A percentile compares a stretch with the other conserved stretches of the same genome.
phyloP scores from a whole-genome alignment of 2,113 vertebrate genomes.

The Varanus komodoensis region DNA sequence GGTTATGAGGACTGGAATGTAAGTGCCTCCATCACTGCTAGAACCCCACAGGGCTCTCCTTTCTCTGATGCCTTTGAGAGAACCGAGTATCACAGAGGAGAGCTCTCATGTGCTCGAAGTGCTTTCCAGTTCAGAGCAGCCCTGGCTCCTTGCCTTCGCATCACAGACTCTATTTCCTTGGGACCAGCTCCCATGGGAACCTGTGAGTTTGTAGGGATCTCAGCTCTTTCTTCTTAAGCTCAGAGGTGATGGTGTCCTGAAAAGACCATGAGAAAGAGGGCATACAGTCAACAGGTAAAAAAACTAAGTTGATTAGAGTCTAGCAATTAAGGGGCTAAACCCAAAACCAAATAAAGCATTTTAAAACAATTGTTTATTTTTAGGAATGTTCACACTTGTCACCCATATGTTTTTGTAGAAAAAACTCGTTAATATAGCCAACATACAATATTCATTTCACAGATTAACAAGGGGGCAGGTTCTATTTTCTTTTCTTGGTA shows the following conservation, averaged over 20 bases:
- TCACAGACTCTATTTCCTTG: accelerated
- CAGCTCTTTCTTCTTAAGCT: not conserved
- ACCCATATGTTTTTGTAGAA: not conserved
- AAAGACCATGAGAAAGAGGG: not conserved
- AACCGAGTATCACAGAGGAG: not conserved
- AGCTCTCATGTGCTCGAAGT: not conserved
- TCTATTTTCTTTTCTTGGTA: not conserved
- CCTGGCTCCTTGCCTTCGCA: accelerated
- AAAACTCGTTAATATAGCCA: not conserved
- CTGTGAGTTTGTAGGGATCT: not conserved
- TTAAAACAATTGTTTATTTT: not conserved
- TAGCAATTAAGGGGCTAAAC: not conserved
- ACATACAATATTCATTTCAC: not conserved
- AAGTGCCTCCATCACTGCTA: conserved; percentile 29
- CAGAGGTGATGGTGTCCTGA: not conserved
- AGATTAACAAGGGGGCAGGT: not conserved
- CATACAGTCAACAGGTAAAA: not conserved
- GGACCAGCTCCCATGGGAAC: not conserved
- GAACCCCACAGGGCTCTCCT: not conserved
- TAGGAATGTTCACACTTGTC: not conserved
- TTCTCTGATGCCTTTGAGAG: accelerated
- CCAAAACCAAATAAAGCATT: not conserved
- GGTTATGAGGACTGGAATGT: conserved; percentile 78
- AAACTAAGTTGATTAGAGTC: not conserved
- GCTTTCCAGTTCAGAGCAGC: not conserved